Evolutionary conservation across 2,888 invertebrate genomes (phyloP).

Genomic region (Exephanes ischioxanthus): DNA sequence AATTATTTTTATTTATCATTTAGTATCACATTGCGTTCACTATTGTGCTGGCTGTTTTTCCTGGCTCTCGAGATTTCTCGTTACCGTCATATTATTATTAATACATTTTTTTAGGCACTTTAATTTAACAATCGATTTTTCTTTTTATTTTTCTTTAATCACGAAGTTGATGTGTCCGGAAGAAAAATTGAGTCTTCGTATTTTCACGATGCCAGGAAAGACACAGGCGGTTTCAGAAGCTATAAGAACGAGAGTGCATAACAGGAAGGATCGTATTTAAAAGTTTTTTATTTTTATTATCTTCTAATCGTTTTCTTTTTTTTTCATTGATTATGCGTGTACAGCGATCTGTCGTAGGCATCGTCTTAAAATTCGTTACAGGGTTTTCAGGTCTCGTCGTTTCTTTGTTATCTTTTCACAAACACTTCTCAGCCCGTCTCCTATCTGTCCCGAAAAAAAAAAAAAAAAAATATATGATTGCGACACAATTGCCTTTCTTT

Average conservation of each 20-base stretch:
- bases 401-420: slow-evolving; percentile 59
- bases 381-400: slow-evolving; percentile 71
- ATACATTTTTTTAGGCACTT: neutral
- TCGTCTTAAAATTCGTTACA: slow-evolving; percentile 69
- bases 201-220: slow-evolving; percentile 70
- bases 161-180: neutral
- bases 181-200: neutral
- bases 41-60: slow-evolving; percentile 83
- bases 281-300: slow-evolving; percentile 62
- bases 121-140: neutral
- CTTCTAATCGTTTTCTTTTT: slow-evolving; percentile 56
- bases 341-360: slow-evolving; percentile 76
- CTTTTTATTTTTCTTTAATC: neutral
- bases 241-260: slow-evolving; percentile 67
- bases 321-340: slow-evolving; percentile 70
- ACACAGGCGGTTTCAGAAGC: slow-evolving; percentile 70
- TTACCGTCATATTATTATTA: neutral
- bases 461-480: slow-evolving; percentile 7
- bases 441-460: slow-evolving; percentile 6
- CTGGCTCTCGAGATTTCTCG: slow-evolving; percentile 76
- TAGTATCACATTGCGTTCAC: slow-evolving; percentile 85
- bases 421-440: slow-evolving; percentile 41
- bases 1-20: slow-evolving; percentile 84
- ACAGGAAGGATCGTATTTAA: slow-evolving; percentile 61
- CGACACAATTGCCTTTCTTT: slow-evolving; percentile 36